Base-by-base conservation (phyloP, 1,140 invertebrate species). In the Leptinotarsa lineolata region DNA sequence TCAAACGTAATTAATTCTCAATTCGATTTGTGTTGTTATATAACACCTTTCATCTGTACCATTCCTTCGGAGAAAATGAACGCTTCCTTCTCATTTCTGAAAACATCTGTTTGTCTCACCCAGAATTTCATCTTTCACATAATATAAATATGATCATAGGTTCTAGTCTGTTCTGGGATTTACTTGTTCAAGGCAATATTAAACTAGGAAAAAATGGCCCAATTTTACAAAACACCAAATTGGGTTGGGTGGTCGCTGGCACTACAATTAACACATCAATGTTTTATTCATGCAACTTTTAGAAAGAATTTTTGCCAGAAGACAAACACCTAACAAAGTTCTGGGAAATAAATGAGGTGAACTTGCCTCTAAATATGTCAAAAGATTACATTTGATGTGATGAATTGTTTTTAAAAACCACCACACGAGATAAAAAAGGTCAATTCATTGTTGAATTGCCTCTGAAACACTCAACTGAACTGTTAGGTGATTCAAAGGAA, bases 221-320 rank as follows among this genome's bases (percentile, higher is more conserved):
- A n/a, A 76, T 76, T 22, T 68, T 83, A 21, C 82, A 83, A 77
- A 83, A 82, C 65, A 81, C 81, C 13, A 39, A 67, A 63, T 71
- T 84, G 0, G 83, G 82, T 12, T 83, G 81, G 82, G 73, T 83
- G 16, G 61, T 83, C 5, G 75, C 74, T 24, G 3, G 76, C 70
- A 61, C 70, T 63, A 45, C 45, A 39, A 72, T 24, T 8, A 39
- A n/a, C 67, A 18, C 59, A 46, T 6, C 39, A 15, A 61, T 65
- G 15, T 21, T 22, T 16, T 66, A 3, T 15, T 48, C 64, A 21
- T 39, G 18, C 16, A 66, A 45, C 54, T 13, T 30, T 16, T 22
- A 11, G 2, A 30, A 30, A 30, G 24, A 15, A 44, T 11, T 46
- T 58, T 11, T 67, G 15, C 3, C 76, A 70, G 16, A 15, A 15